Evolutionary conservation across 2,113 vertebrate species (phyloP), one percentile per base, ranked within the genome.

Genomic region (Corythornis madagascariensis): DNA sequence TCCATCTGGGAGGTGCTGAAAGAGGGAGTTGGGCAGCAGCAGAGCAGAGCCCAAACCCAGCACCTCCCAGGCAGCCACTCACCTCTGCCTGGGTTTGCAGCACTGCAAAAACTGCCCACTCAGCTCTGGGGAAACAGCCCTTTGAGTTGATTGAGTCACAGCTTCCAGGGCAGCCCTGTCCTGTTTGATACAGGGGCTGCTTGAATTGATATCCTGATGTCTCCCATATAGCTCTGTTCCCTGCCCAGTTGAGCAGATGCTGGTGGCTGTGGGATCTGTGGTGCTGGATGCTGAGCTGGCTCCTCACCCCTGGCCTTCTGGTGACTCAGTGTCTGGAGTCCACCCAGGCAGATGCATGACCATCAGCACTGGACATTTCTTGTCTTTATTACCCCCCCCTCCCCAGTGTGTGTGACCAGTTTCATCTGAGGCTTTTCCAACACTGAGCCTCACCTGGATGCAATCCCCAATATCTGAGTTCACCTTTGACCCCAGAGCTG

Each of bases 391-490:
- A 45, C 16, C 43, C 11, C 43, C 43, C 43, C 11, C 43, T 14
- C 43, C 43, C 43, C 15, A 45, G 38, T 45, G 43, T 45, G 43
- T 45, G 43, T 45, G 43, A 15, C 43, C 43, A 45, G 43, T 45
- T 45, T 45, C 43, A 45, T 45, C 43, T 45, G 43, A 45, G 43
- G 43, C 43, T 52, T 24, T 2, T 21, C 47, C 6, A 2, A 5
- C 1, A 1, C 24, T 5, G 0, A n/a, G 53, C 50, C 67, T 66
- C 10, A 13, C 15, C 29, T 31, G 53, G 55, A 1, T 47, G 29
- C 16, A 79, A 3, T 45, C 8, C 67, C 57, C 50, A 26, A 24
- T 9, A 24, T 7, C 11, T 38, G 73, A 47, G 40, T 56, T 24
- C 7, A 38, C n/a, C 55, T 11, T 24, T 61, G 74, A 72, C 69